Evolutionary conservation across 1,140 invertebrate genomes (phyloP).

Genomic region (Zaprionus kolodkinae): DNA sequence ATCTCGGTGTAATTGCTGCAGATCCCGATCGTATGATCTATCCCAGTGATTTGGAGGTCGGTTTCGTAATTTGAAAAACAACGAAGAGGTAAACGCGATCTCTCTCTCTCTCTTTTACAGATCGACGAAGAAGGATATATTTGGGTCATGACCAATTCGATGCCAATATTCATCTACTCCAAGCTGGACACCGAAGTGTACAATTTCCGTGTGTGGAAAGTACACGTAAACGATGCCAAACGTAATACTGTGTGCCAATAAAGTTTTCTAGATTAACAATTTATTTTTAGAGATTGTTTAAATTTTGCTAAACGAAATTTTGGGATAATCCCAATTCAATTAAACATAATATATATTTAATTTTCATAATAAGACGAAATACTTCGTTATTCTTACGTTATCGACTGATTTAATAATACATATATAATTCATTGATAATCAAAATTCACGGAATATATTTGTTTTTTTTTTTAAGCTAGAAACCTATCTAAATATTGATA

Average conservation of each 20-base stretch:
- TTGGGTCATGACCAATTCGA: conserved; percentile 87
- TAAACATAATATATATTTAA: too few species aligned
- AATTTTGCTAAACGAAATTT: too few species aligned
- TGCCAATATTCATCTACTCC: conserved; percentile 87
- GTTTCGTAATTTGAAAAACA: not conserved
- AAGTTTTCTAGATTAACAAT: not conserved
- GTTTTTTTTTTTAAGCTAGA: too few species aligned
- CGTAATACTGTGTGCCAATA: conserved; percentile 68
- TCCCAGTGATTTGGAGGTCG: conserved; percentile 84
- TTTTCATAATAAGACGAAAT: too few species aligned
- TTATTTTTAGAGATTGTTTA: not conserved
- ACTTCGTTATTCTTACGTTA: too few species aligned
- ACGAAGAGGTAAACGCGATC: not conserved
- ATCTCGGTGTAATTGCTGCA: conserved; percentile 86
- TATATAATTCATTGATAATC: too few species aligned
- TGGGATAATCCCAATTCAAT: too few species aligned
- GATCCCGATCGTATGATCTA: conserved; percentile 87
- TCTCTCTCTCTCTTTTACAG: not conserved
- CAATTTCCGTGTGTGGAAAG: conserved; percentile 86
- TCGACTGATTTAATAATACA: too few species aligned
- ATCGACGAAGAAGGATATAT: conserved; percentile 86
- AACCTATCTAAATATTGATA: too few species aligned
- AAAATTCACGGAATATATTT: too few species aligned
- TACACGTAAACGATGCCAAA: conserved; percentile 55
- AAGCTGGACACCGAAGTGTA: conserved; percentile 85